Evolutionary conservation across 2,113 vertebrate species (phyloP).

Genomic region (Callionymus lyra): DNA sequence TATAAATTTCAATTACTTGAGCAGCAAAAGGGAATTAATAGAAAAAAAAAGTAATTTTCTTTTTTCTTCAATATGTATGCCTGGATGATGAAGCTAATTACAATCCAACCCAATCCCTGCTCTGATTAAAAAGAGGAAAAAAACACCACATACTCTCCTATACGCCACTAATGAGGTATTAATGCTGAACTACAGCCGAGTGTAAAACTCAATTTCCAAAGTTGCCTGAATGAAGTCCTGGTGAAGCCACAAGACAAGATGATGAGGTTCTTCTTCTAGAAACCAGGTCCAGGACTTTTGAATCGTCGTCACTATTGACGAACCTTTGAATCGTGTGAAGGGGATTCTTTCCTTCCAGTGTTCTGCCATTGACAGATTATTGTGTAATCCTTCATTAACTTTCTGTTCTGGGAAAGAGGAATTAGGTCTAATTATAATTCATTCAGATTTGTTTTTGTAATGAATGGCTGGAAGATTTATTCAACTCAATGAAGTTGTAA

Average conservation of each 20-base stretch:
- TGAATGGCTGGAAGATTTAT: constrained; percentile 24
- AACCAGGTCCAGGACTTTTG: too few relatives aligned
- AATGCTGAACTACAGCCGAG: constrained; percentile 11
- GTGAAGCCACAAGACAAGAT: too few relatives aligned
- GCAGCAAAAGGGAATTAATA: too few relatives aligned
- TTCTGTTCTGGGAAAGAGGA: constrained; percentile 24
- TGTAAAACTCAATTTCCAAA: constrained; percentile 18
- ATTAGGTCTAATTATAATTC: constrained; percentile 57
- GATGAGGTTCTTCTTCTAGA: too few relatives aligned
- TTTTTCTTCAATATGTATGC: constrained; percentile 5
- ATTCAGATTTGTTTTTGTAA: constrained; percentile 48
- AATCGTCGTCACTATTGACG: too few relatives aligned
- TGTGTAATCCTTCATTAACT: constrained; percentile 8
- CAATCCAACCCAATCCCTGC: constrained; percentile 36
- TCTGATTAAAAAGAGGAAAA: constrained; percentile 38
- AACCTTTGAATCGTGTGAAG: background rate
- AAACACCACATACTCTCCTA: constrained; percentile 7
- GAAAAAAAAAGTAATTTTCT: constrained; percentile 1
- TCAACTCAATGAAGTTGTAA: constrained; percentile 46
- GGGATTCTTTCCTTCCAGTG: too few relatives aligned
- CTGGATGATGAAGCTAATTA: constrained; percentile 50
- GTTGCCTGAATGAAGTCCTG: too few relatives aligned
- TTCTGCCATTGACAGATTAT: too few relatives aligned
- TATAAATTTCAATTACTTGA: too few relatives aligned
- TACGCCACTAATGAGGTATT: constrained; percentile 26